Evolutionary conservation across 1,140 invertebrate species (phyloP).

Genomic region (Galleria mellonella): DNA sequence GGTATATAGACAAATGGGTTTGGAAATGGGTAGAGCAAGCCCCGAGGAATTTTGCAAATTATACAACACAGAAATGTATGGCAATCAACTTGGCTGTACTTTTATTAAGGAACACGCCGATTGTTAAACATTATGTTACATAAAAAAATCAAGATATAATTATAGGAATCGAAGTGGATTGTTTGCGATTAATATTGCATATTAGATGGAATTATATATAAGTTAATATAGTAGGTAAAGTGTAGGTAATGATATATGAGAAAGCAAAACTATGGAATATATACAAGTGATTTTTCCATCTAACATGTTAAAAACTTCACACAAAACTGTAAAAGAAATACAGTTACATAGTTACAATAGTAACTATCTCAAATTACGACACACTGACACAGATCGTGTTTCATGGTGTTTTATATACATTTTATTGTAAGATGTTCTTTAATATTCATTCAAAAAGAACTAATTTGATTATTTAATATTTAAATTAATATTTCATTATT

Average conservation of each 20-base stretch:
- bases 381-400: slow-evolving; percentile 13
- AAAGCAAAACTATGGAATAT: no score
- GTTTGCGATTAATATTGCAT: slow-evolving; percentile 21
- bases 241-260: no score
- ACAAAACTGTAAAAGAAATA: slow-evolving; percentile 3
- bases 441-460: no score
- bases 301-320: slow-evolving; percentile 4
- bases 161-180: slow-evolving; percentile 1
- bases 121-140: no score
- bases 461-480: no score
- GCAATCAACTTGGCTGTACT: slow-evolving; percentile 64
- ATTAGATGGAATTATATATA: slow-evolving; percentile 7
- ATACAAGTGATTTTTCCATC: slow-evolving; percentile 5
- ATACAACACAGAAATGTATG: slow-evolving; percentile 19
- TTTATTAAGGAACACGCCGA: slow-evolving; percentile 9
- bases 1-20: slow-evolving; percentile 2
- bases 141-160: no score
- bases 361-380: slow-evolving; percentile 8
- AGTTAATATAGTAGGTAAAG: no score
- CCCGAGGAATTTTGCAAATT: slow-evolving; percentile 48
- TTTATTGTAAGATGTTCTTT: no score
- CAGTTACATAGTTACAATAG: slow-evolving; percentile 1
- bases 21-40: slow-evolving; percentile 40
- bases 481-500: no score
- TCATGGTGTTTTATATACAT: background rate